phyloP scores from a whole-genome alignment of 2,888 invertebrate genomes.

The Noctua janthe region DNA sequence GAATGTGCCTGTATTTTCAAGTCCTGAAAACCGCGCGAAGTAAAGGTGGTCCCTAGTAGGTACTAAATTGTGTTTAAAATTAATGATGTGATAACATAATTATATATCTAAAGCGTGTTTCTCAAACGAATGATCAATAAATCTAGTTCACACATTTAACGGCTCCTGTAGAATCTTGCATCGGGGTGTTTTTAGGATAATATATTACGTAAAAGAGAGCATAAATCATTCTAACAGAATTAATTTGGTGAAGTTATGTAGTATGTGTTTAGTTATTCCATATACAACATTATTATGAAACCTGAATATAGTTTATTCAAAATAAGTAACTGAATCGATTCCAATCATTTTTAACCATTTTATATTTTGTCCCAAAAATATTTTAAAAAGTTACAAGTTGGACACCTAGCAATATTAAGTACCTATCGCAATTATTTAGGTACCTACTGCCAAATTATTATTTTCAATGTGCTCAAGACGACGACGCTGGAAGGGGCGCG shows the following conservation, averaged over 20 bases:
- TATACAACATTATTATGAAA: no score
- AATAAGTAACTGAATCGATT: no score
- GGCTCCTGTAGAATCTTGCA: neutral
- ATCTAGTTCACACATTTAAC: slow-evolving; percentile 31
- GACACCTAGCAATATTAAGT: no score
- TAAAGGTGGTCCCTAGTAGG: neutral
- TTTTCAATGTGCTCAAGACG: no score
- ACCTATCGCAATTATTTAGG: no score
- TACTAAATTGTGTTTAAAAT: slow-evolving; percentile 8
- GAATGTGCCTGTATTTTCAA: neutral
- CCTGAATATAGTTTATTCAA: no score
- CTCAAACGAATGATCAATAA: slow-evolving; percentile 32
- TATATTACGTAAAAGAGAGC: neutral
- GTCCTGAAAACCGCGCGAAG: neutral
- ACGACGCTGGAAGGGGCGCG: no score
- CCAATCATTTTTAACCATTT: no score
- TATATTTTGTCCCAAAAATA: no score
- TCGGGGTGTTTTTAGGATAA: neutral
- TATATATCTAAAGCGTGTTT: neutral
- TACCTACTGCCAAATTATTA: no score
- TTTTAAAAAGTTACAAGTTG: no score
- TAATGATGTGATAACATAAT: slow-evolving; percentile 1
- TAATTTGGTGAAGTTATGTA: neutral
- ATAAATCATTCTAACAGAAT: neutral
- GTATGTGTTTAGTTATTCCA: neutral